Conservation (phyloP, 2,113 vertebrate species). For the Macquaria ambigua region DNA sequence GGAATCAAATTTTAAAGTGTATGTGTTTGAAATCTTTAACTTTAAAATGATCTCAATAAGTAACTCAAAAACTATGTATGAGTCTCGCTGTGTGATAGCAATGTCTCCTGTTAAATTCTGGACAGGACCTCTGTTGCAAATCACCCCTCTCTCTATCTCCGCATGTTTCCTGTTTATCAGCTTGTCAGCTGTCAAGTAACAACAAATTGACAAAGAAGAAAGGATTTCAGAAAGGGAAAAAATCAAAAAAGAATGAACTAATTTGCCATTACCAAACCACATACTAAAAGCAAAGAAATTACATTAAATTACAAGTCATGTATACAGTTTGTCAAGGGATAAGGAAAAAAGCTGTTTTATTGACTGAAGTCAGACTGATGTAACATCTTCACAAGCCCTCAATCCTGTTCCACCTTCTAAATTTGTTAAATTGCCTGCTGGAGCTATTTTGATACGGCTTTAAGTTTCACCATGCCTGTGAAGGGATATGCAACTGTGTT, state of each 20-base stretch:
- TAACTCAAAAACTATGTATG: too few relatives aligned
- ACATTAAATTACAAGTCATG: neutral
- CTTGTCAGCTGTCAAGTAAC: neutral
- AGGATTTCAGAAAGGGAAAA: neutral
- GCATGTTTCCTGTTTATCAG: neutral
- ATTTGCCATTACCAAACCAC: neutral
- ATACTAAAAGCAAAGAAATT: neutral
- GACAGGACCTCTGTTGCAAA: neutral
- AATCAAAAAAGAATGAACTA: too few relatives aligned
- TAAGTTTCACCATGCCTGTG: too few relatives aligned
- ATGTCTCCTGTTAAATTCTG: neutral
- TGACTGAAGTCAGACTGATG: conserved; percentile 12
- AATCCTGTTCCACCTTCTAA: conserved; percentile 20
- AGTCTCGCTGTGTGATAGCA: neutral
- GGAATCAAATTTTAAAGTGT: too few relatives aligned
- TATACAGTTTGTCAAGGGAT: neutral
- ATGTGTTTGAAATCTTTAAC: too few relatives aligned
- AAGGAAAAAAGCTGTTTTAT: neutral
- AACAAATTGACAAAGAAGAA: conserved; percentile 1
- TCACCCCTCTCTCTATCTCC: neutral
- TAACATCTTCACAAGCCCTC: neutral
- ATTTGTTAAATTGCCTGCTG: neutral
- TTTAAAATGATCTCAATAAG: too few relatives aligned
- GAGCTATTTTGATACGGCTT: neutral
- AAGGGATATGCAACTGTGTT: too few relatives aligned